Base-by-base conservation (phyloP, 64 coral and sea anemone genomes). In the Montipora capricornis region DNA sequence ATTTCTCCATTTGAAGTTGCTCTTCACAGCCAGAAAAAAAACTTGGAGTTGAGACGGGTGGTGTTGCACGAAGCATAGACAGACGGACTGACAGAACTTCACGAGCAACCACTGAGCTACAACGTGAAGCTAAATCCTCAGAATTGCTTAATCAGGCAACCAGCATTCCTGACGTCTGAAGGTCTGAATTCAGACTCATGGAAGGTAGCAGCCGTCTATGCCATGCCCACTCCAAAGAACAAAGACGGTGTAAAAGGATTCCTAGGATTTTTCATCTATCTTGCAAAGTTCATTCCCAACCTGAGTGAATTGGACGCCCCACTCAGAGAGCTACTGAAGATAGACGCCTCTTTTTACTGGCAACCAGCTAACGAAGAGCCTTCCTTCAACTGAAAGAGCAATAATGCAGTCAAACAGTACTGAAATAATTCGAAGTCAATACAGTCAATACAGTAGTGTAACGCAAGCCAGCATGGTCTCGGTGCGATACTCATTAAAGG, bases 201-300 rank as follows among this genome's bases (percentile, higher is more conserved):
- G 55, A 93, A 93, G 62, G 82, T 93, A 87, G 74, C 82, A 87
- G 55, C 91, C 12, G 82, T 93, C 62, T 51, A 44, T 68, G 57
- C 74, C 74, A 93, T 93, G 91, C 91, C 73, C 48, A 87, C 74
- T 9, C 90, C 68, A 14, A 79, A 76, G 49, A 85, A 76, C 80
- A 92, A 92, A 80, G 90, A 92, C 55, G 70, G 62, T 61, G 49
- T 92, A 26, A 92, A 64, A 68, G 15, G 73, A 82, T 87, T 92
- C 91, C 81, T 87, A 26, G 74, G 44, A 93, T 93, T 93, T 78
- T 26, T 93, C 75, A 93, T 69, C 0, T 87, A 83, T 59, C 66
- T 91, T 73, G 47, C 60, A 69, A 89, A 89, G n/a, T 78, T 90
- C 29, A 90, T 49, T 16, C 88, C 57, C 74, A 81, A 91, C 79